Evolutionary conservation across 2,888 invertebrate genomes (phyloP), one percentile per base, ranked within the genome.

Genomic region (Synergus gifuensis): DNA sequence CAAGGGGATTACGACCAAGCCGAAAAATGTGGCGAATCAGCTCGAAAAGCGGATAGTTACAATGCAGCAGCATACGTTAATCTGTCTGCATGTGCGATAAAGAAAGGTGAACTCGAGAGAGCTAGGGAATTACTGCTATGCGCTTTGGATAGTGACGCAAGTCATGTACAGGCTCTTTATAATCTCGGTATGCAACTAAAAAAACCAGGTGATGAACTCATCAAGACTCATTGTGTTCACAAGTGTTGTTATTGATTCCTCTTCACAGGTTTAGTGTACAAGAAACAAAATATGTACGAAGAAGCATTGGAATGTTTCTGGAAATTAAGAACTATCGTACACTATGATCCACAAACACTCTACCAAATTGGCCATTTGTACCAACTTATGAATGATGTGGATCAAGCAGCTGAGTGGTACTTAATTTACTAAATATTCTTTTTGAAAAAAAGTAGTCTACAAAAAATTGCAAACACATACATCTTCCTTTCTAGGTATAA

Each of bases 21-120:
- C 3, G 95, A 95, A 88, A 95, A 94, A 92, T 97, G 94, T 92
- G 96, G 95, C 54, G 96, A 95, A 92, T 93, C 95, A 87, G 97
- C 96, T 49, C 94, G 96, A 86, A 94, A 94, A 86, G 94, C 96
- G 11, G 96, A 97, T 87, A 94, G 95, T 80, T 96, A 96, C 87
- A 97, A 96, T 92, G 95, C 97, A 0, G 95, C 96, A 88, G 97
- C 97, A 8, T 95, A 96, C 87, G 97, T 98, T 4, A 98, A 98
- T 93, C 94, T 97, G 88, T 97, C 97, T 8, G 97, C 97, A 86
- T 96, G 97, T 86, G 94, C 95, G 81, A 95, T 96, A 89, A 94
- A 94, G 63, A 95, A 94, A 87, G 94, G 94, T 40, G 95, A 97
- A 83, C 93, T 94, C 66, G 95, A 95, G 82, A 94, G 95, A 86